Base-by-base conservation (phyloP, 1,140 invertebrate genomes). In the Anthonomus grandis region DNA sequence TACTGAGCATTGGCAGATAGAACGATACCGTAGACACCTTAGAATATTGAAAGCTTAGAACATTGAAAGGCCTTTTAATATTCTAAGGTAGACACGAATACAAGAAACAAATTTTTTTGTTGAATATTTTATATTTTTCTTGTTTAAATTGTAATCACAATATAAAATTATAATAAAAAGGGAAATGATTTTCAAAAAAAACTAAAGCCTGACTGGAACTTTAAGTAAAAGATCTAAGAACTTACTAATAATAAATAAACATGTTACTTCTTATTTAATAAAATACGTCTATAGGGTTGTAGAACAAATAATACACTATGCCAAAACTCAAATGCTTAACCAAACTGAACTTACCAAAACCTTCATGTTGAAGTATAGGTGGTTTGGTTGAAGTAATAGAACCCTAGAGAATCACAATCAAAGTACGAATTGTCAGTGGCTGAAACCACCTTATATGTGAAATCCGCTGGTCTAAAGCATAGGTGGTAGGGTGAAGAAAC, bases 401-500 rank as follows among this genome's bases (percentile, higher is more conserved):
- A 5, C 24, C 38, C 8, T 13, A 8, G 34, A 42, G 50, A 42
- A 13, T n/a, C n/a, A n/a, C n/a, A n/a, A n/a, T n/a, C n/a, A n/a
- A n/a, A n/a, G n/a, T n/a, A n/a, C n/a, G n/a, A n/a, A n/a, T n/a
- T n/a, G n/a, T n/a, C n/a, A n/a, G n/a, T n/a, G 23, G 17, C 39
- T 17, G 50, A 52, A 31, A 22, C 24, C 21, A 39, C 36, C 34
- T 52, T 52, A 52, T 52, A 52, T 52, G 37, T 41, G 15, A 39
- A 39, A 10, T n/a, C n/a, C n/a, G n/a, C n/a, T n/a, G n/a, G n/a
- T n/a, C 34, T 12, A 24, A 12, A 31, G 15, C 18, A 23, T 22
- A 13, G 47, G 47, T 50, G 50, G 50, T 41, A 31, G 37, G 50
- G 50, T 41, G 50, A 52, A 52, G 50, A 52, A 52, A 52, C 15